Evolutionary conservation across 2,888 invertebrate species (phyloP).

Genomic region (Charanyca ferruginea): DNA sequence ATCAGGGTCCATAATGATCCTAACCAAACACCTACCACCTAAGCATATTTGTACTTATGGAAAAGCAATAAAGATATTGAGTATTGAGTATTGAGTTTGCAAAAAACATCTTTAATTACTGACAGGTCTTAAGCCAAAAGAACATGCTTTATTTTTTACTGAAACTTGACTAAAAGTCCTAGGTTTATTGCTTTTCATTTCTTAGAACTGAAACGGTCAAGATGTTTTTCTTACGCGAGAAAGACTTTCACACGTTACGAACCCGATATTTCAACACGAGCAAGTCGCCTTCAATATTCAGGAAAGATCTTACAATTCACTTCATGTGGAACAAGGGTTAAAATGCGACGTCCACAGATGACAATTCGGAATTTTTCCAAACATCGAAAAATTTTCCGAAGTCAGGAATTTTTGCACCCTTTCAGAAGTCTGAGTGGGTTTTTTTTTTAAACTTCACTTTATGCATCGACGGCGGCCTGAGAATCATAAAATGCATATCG

Average conservation of each 20-base stretch:
- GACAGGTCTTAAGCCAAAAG: too few species aligned
- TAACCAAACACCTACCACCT: too few species aligned
- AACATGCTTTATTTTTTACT: background rate
- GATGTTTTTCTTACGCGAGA: slow-evolving; percentile 37
- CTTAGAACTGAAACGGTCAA: slow-evolving; percentile 43
- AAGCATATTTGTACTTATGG: too few species aligned
- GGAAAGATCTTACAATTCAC: slow-evolving; percentile 52
- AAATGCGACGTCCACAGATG: slow-evolving; percentile 35
- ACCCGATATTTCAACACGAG: slow-evolving; percentile 49
- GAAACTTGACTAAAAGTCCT: background rate
- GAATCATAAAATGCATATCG: slow-evolving; percentile 75
- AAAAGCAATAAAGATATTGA: too few species aligned
- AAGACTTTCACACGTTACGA: slow-evolving; percentile 50
- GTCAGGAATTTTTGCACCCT: slow-evolving; percentile 6
- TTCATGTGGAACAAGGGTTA: slow-evolving; percentile 52
- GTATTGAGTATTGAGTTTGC: background rate
- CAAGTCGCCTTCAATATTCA: slow-evolving; percentile 53
- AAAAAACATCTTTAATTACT: background rate
- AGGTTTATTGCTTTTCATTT: too few species aligned
- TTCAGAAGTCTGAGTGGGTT: slow-evolving; percentile 28
- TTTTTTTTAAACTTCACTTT: slow-evolving; percentile 45
- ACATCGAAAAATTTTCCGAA: background rate
- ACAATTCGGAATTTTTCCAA: slow-evolving; percentile 39
- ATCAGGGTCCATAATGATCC: too few species aligned
- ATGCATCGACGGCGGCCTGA: slow-evolving; percentile 40